Evolutionary conservation across 2,888 invertebrate genomes (phyloP), one percentile per base, ranked within the genome.

Genomic region (Tryphoninae sp.): DNA sequence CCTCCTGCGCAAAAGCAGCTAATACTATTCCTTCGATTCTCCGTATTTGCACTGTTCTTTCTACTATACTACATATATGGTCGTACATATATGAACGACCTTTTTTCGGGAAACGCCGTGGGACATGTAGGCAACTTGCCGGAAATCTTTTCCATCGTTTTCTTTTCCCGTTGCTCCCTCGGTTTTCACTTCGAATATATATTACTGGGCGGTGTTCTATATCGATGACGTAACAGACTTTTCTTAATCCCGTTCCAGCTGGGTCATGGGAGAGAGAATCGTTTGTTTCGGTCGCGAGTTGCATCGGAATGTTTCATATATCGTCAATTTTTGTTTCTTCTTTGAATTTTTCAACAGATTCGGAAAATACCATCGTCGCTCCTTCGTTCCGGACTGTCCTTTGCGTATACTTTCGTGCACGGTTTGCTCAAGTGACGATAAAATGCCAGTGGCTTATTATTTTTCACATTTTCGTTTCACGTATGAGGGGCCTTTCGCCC

Each of bases 291-390:
- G 23, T 65, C 76, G 67, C 78, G 81, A 71, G 81, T 62, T 75
- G 78, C 81, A 81, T 81, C 62, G 78, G 78, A 81, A 81, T 81
- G 81, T 67, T 81, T 78, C 81, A 72, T 78, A 69, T 55, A 71
- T 64, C 71, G 42, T 53, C 61, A 26, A 74, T 78, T 65, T 59
- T 22, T 49, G 33, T 58, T 67, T 55, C 58, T 49, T 61, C 78
- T 55, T 62, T 53, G 61, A 67, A 71, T 75, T 58, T 73, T 33
- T 45, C 62, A 74, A 65, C 74, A 75, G 71, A 78, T 75, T 75
- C 65, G 8, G 55, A 26, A 42, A 72, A 72, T 76, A 19, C 51
- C 58, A 68, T 61, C 22, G 65, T 26, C 55, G 49, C 71, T 61
- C 26, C 53, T n/a, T 45, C 22, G 55, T 64, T 75, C 33, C 33